Conservation (phyloP, 2,888 invertebrate species). For the Drosophila parthenogenetica region DNA sequence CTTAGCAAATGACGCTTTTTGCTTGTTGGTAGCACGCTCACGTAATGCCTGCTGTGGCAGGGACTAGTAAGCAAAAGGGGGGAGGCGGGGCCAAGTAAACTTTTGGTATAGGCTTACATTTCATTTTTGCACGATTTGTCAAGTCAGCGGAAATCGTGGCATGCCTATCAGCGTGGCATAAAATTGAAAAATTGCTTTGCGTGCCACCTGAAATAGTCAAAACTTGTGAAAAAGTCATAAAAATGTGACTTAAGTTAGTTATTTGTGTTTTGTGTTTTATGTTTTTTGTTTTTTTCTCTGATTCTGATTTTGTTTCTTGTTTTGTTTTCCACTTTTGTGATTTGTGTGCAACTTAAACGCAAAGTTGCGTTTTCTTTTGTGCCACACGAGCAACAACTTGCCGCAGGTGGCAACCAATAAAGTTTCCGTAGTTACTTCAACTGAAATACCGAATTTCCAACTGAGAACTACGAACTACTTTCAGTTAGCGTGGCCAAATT, state of each 20-base stretch:
- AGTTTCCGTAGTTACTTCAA: constrained; percentile 9
- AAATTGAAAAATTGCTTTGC: constrained; percentile 82
- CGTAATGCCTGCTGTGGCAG: constrained; percentile 47
- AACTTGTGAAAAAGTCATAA: constrained; percentile 73
- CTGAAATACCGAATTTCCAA: constrained; percentile 1
- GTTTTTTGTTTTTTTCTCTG: background rate
- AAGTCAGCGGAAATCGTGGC: constrained; percentile 82
- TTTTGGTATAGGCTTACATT: constrained; percentile 70
- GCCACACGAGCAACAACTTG: constrained; percentile 36
- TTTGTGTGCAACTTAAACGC: constrained; percentile 71
- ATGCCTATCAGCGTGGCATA: constrained; percentile 73
- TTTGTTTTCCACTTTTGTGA: constrained; percentile 46
- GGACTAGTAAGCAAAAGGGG: background rate
- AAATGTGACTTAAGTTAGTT: constrained; percentile 46
- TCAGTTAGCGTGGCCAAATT: constrained; percentile 53
- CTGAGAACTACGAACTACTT: constrained; percentile 2
- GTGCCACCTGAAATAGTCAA: constrained; percentile 56
- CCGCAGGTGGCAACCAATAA: constrained; percentile 40
- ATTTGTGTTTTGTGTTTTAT: constrained; percentile 28
- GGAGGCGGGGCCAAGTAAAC: constrained; percentile 19
- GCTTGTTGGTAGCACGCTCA: constrained; percentile 54
- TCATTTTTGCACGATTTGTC: constrained; percentile 79
- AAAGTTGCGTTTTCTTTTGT: constrained; percentile 52
- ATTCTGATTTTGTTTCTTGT: constrained; percentile 1
- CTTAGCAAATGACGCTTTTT: constrained; percentile 18